Conservation (phyloP, 1,140 invertebrate species). For the Conopomorpha cramerella region DNA sequence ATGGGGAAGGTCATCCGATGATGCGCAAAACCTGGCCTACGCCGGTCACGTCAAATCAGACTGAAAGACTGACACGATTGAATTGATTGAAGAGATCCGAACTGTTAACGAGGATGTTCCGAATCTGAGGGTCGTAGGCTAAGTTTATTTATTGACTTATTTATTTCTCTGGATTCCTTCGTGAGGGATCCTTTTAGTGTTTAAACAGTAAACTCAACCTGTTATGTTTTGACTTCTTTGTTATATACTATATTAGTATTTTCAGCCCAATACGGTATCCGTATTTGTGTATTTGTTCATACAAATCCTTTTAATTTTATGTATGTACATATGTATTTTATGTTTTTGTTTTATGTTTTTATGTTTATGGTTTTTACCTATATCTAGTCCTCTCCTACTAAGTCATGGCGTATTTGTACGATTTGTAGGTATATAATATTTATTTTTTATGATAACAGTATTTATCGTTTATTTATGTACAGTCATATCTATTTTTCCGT, state of each 20-base stretch:
- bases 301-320: slow-evolving; percentile 4
- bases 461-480: no score
- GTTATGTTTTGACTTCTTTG: slow-evolving; percentile 32
- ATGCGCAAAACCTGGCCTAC: slow-evolving; percentile 69
- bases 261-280: slow-evolving; percentile 52
- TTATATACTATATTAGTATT: slow-evolving; percentile 51
- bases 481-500: no score
- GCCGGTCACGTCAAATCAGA: slow-evolving; percentile 59
- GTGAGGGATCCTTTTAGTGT: slow-evolving; percentile 34
- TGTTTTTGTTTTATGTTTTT: background rate
- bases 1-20: slow-evolving; percentile 63
- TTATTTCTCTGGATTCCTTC: slow-evolving; percentile 39
- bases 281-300: slow-evolving; percentile 39
- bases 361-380: no score
- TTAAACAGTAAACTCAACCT: slow-evolving; percentile 35
- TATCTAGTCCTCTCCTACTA: no score
- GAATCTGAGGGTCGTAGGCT: slow-evolving; percentile 12
- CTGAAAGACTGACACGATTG: slow-evolving; percentile 13
- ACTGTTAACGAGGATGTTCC: slow-evolving; percentile 13
- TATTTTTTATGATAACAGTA: no score
- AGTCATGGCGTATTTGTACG: no score
- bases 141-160: slow-evolving; percentile 41
- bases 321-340: slow-evolving; percentile 6
- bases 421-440: no score
- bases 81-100: slow-evolving; percentile 14